Percentiles rank a stretch among this genome's conserved stretches.
Evolutionary conservation across 2,888 invertebrate genomes (phyloP).

Genomic region (Drosophila paranaensis): DNA sequence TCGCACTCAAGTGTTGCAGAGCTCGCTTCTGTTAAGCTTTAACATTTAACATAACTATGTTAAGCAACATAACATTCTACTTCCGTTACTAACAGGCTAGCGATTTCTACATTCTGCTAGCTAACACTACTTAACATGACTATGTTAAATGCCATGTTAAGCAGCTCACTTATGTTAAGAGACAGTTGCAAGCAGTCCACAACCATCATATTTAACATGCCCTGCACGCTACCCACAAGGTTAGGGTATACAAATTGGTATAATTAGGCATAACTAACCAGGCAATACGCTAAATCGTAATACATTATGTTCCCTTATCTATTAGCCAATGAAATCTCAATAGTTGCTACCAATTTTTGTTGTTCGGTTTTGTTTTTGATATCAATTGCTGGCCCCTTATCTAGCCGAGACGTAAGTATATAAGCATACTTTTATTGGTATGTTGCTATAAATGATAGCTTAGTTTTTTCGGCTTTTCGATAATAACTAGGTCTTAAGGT

Average conservation of each 20-base stretch:
- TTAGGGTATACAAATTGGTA: constrained; percentile 6
- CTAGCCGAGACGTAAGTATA: constrained; percentile 14
- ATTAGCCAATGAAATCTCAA: constrained; percentile 14
- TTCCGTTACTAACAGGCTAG: neutral
- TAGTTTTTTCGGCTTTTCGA: constrained; percentile 8
- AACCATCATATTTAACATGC: neutral
- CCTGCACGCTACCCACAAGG: neutral
- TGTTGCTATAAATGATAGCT: constrained; percentile 20
- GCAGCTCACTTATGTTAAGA: neutral
- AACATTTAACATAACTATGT: neutral
- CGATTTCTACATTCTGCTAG: neutral
- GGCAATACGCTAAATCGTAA: constrained; percentile 12
- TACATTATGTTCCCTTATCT: constrained; percentile 35
- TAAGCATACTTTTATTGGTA: constrained; percentile 9
- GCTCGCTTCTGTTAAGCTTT: neutral
- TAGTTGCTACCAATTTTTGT: constrained; percentile 19
- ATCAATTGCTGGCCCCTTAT: constrained; percentile 32
- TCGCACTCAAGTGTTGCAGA: neutral
- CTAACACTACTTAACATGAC: neutral
- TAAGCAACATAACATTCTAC: too few relatives aligned
- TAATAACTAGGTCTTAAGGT: neutral
- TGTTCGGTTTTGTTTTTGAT: constrained; percentile 8
- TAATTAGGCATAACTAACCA: constrained; percentile 14
- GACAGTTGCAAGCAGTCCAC: neutral
- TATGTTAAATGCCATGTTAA: neutral